These are phyloP conservation scores for Drosophila meridionalis DNA, from an alignment of 2,888 invertebrate genomes.

Conservation along the genomic window DNA sequence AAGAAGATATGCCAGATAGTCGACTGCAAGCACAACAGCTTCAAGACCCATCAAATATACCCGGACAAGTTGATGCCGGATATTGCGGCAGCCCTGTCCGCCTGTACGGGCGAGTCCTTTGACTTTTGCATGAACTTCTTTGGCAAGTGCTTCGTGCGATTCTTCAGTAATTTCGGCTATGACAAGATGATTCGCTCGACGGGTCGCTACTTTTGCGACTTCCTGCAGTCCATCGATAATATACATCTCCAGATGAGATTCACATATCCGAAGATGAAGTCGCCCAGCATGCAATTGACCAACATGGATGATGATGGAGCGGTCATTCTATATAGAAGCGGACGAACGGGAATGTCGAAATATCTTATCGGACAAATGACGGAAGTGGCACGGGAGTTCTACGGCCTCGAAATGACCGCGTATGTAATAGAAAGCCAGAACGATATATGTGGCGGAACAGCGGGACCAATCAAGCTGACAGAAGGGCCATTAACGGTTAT, in stretches of 20 bases:
- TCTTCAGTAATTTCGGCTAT: constrained; percentile 95
- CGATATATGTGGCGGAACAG: constrained; percentile 81
- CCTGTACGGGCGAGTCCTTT: constrained; percentile 87
- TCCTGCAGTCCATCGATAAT: constrained; percentile 95
- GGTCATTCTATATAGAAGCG: constrained; percentile 93
- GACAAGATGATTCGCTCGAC: constrained; percentile 94
- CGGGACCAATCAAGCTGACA: constrained; percentile 82
- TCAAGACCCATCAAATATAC: constrained; percentile 93
- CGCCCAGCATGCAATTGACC: constrained; percentile 96
- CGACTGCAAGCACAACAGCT: constrained; percentile 90
- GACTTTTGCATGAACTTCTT: constrained; percentile 95
- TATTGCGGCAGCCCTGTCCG: constrained; percentile 91
- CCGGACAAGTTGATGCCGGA: constrained; percentile 92
- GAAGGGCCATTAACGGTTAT: constrained; percentile 86
- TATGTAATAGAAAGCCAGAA: constrained; percentile 89
- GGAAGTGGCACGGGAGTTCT: constrained; percentile 89
- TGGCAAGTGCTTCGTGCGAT: constrained; percentile 95
- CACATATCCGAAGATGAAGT: constrained; percentile 97
- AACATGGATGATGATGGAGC: constrained; percentile 92
- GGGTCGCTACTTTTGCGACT: constrained; percentile 95
- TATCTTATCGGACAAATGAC: constrained; percentile 95
- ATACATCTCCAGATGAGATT: constrained; percentile 96
- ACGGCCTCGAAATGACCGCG: constrained; percentile 87
- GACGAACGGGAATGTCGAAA: constrained; percentile 92
- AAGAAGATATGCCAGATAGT: constrained; percentile 89